Base-by-base conservation (phyloP, 2,797 vertebrate species). In the Chromis chromis region DNA sequence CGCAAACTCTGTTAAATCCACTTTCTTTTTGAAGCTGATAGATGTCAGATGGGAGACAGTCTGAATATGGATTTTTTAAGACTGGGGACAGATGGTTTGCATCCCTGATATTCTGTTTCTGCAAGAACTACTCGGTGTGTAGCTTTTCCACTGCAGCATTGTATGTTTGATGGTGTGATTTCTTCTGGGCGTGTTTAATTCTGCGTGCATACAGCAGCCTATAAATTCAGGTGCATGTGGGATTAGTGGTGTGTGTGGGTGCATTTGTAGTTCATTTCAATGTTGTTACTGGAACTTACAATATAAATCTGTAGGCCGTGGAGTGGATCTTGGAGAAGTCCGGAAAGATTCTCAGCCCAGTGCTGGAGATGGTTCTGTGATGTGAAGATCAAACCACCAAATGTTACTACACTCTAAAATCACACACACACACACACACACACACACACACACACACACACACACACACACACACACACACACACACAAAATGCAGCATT, bases 281-380 rank as follows among this genome's bases (percentile, higher is more conserved):
- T 44, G 22, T 12, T 46, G 68, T 4, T 40, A 19, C 21, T 19
- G 49, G 71, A 67, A 92, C 94, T 40, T 91, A 96, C 98, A 99
- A 82, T 66, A 97, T 59, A 88, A 98, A 94, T 48, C 21, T 25
- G 6, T 17, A 10, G 13, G 83, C 93, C 2, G 91, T 74, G 39
- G 97, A 98, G n/a, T 92, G 93, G 89, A 99, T 94, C 89, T 95
- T 94, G 78, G 94, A 94, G 90, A 99, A 90, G 76, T 92, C 89
- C 55, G 98, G 98, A 59, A 99, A 91, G 64, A 89, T 86, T 57
- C 81, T 94, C 87, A 99, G 94, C 27, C 97, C 97, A 5, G 97
- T 99, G 87, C 97, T 96, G 79, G 96, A 96, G 94, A 99, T 97
- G 81, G 94, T 93, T 93, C 98, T 99, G 88, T 86, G 71, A 80